A percentile compares a stretch with the other conserved stretches of the same genome.
phyloP scores from a whole-genome alignment of 1,140 invertebrate species.

The Babylonia areolata region DNA sequence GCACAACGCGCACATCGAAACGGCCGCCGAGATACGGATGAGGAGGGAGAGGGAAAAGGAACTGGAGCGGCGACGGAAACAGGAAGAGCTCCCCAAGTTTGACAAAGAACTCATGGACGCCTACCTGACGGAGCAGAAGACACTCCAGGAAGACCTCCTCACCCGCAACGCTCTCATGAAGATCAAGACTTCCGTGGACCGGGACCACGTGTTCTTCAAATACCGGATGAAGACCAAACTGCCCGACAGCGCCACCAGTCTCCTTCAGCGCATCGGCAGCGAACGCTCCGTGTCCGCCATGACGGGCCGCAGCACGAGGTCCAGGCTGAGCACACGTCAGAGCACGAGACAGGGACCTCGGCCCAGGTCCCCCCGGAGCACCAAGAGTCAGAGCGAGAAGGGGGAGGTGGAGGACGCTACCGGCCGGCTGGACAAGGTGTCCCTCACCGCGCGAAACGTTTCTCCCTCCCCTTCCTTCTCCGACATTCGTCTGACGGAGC shows the following conservation, averaged over 20 bases:
- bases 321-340: conserved; percentile 23
- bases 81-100: conserved; percentile 45
- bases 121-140: conserved; percentile 48
- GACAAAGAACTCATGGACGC: conserved; percentile 47
- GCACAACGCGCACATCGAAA: conserved; percentile 26
- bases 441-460: background rate
- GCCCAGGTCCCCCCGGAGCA: background rate
- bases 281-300: conserved; percentile 9
- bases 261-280: conserved; percentile 22
- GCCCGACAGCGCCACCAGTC: conserved; percentile 8
- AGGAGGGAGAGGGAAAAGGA: conserved; percentile 31
- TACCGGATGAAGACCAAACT: conserved; percentile 40
- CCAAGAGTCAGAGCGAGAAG: background rate
- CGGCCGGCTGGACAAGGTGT: background rate
- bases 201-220: conserved; percentile 46
- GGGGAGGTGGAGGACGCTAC: conserved; percentile 4
- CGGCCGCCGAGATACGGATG: background rate
- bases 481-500: background rate
- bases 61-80: conserved; percentile 4
- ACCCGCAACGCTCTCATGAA: conserved; percentile 51
- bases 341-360: background rate
- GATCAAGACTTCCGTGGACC: conserved; percentile 36
- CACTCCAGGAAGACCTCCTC: conserved; percentile 49
- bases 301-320: background rate
- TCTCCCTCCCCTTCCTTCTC: background rate